Percentiles rank a stretch among this genome's conserved stretches.
phyloP scores from a whole-genome alignment of 1,140 invertebrate genomes.

The Choristoneura fumiferana region DNA sequence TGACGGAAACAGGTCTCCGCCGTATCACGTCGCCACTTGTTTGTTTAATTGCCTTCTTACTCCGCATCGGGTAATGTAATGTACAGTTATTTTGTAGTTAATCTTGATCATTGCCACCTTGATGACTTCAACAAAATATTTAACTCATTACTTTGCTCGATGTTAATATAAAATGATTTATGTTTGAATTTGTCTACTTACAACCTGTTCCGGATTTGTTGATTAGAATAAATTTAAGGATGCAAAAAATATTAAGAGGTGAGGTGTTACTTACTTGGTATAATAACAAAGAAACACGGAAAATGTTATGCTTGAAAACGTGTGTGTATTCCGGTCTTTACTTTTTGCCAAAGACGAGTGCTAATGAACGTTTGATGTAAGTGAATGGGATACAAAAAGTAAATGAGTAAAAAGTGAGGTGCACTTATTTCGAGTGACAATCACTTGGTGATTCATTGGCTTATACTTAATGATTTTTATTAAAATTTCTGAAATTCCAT shows the following conservation, averaged over 20 bases:
- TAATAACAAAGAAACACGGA: conserved; percentile 16
- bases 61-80: background rate
- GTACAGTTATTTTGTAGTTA: background rate
- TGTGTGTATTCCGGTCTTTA: conserved; percentile 9
- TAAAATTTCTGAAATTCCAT: no score
- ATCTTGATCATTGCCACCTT: no score
- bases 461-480: no score
- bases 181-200: no score
- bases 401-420: background rate
- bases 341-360: conserved; percentile 10
- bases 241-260: no score
- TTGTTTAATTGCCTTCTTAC: conserved; percentile 30
- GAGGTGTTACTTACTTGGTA: background rate
- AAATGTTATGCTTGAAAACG: conserved; percentile 10
- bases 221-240: no score
- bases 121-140: no score
- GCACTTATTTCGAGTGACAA: background rate
- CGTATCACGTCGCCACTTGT: conserved; percentile 23
- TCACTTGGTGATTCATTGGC: background rate
- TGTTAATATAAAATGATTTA: no score
- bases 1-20: conserved; percentile 44
- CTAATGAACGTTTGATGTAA: conserved; percentile 7
- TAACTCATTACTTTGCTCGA: no score
- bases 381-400: background rate
- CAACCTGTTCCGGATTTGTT: no score